Percentiles rank a stretch among this genome's conserved stretches.
Evolutionary conservation across 2,113 vertebrate genomes (phyloP).

Genomic region (Vanacampus margaritifer): DNA sequence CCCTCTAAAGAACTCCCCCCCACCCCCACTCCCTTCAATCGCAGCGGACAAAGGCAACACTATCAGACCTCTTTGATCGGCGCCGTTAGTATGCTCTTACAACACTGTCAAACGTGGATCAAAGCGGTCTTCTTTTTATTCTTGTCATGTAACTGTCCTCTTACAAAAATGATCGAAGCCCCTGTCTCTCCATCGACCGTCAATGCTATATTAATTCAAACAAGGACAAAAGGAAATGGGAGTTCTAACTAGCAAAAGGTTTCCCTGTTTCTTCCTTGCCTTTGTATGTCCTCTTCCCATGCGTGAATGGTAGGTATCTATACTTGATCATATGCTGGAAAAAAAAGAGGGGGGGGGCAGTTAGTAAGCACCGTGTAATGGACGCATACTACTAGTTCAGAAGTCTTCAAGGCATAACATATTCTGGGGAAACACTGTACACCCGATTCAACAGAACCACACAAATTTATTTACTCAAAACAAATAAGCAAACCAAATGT

Average conservation of each 20-base stretch:
- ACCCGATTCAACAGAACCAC: not conserved
- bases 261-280: conserved; percentile 95
- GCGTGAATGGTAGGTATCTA: conserved; percentile 98
- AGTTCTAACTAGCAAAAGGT: conserved; percentile 93
- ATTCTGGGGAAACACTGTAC: not conserved
- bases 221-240: conserved; percentile 24
- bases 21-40: not conserved
- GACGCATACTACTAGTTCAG: not conserved
- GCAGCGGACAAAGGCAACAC: conserved; percentile 52
- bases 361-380: not conserved
- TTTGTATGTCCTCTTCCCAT: conserved; percentile 98
- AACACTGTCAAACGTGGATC: conserved; percentile 80
- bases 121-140: conserved; percentile 62
- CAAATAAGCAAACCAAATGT: not conserved
- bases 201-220: conserved; percentile 60
- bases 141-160: conserved; percentile 51
- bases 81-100: conserved; percentile 27
- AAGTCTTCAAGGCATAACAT: not conserved
- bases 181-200: conserved; percentile 47
- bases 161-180: conserved; percentile 51
- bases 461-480: not conserved
- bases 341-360: conserved; percentile 27
- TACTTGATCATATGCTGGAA: conserved; percentile 99
- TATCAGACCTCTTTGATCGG: conserved; percentile 42
- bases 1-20: not conserved